These are phyloP conservation scores for Ischnus inquisitorius DNA, from an alignment of 2,888 invertebrate species.

Conservation along the genomic window DNA sequence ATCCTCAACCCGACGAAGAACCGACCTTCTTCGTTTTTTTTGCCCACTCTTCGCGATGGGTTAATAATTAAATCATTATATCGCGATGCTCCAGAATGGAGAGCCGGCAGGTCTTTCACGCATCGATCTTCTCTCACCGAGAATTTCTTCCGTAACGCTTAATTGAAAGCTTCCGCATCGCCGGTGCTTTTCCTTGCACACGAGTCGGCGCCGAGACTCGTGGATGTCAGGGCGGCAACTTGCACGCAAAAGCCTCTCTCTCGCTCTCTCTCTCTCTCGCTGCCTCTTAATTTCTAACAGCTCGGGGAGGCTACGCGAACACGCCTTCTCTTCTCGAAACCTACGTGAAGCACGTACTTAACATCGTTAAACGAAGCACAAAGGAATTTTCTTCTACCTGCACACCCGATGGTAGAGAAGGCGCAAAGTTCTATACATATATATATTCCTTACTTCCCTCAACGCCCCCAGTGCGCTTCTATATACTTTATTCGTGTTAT, in stretches of 20 bases:
- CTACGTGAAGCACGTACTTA: constrained; percentile 44
- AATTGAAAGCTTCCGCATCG: constrained; percentile 38
- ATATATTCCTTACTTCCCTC: background rate
- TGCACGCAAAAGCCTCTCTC: constrained; percentile 18
- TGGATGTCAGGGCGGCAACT: background rate
- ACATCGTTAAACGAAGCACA: constrained; percentile 64
- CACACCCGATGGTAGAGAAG: constrained; percentile 15
- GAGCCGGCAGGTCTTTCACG: background rate
- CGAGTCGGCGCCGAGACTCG: background rate
- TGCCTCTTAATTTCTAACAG: constrained; percentile 27
- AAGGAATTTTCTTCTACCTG: constrained; percentile 62
- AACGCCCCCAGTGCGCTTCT: background rate
- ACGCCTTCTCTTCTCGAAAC: constrained; percentile 46
- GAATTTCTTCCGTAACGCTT: constrained; percentile 35
- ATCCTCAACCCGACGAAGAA: background rate
- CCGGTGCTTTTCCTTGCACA: background rate
- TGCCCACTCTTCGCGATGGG: background rate
- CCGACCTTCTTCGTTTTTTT: constrained; percentile 3
- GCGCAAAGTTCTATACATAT: constrained; percentile 6
- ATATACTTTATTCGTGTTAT: constrained; percentile 35
- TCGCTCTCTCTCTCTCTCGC: constrained; percentile 24
- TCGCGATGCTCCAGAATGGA: background rate
- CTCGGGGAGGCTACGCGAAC: constrained; percentile 27
- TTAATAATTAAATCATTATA: background rate
- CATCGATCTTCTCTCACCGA: constrained; percentile 5